phyloP scores from a whole-genome alignment of 2,888 invertebrate genomes.

The Andrena haemorrhoa region DNA sequence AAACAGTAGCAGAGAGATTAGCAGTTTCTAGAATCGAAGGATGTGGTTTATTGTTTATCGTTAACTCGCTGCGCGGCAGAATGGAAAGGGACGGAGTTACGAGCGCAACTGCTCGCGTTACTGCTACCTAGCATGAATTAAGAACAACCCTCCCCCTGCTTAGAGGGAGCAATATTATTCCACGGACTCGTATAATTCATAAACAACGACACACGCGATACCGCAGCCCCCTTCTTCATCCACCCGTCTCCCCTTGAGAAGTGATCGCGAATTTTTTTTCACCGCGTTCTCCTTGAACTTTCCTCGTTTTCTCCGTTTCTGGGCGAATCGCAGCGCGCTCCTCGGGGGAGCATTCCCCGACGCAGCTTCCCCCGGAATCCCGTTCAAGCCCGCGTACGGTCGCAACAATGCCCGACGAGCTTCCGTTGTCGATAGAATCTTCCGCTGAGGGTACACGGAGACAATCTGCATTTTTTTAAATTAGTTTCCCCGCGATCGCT shows the following conservation, averaged over 20 bases:
- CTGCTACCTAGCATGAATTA: not conserved
- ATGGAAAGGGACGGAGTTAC: no score
- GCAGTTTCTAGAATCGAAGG: no score
- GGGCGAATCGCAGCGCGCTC: not conserved
- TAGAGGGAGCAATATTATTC: conserved; percentile 4
- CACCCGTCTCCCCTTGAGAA: not conserved
- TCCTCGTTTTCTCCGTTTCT: conserved; percentile 25
- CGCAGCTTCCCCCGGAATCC: no score
- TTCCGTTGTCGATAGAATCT: conserved; percentile 19
- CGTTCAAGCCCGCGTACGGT: not conserved
- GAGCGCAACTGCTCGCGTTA: not conserved
- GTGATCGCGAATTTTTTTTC: conserved; percentile 17
- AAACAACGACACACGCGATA: conserved; percentile 43
- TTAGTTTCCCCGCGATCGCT: conserved; percentile 27
- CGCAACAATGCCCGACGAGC: conserved; percentile 13
- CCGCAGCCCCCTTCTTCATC: conserved; percentile 23
- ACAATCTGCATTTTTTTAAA: conserved; percentile 28
- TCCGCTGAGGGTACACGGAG: not conserved
- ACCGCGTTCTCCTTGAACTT: conserved; percentile 57
- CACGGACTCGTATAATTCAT: conserved; percentile 16
- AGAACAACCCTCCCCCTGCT: not conserved
- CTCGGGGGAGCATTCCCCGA: not conserved
- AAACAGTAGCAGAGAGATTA: no score
- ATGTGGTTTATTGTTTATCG: no score
- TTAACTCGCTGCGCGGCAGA: no score